Base-by-base conservation (phyloP, 23 tunicate genomes). In the Ascidia mentula region DNA sequence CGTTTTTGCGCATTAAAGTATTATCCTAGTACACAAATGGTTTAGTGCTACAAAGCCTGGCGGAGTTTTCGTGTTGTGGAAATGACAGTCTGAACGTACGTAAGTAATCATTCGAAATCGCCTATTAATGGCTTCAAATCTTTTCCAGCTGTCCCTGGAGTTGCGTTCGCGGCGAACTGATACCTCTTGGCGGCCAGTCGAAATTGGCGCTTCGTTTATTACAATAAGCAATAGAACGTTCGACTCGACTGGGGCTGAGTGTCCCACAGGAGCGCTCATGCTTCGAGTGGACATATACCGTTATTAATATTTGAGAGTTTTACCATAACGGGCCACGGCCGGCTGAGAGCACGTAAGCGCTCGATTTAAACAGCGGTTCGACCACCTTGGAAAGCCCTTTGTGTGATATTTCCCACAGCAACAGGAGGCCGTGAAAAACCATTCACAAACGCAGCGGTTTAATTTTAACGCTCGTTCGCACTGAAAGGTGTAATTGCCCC, bases 191-290 rank as follows among this genome's bases (percentile, higher is more conserved):
- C n/a, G n/a, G 13, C 7, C 4, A 53, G 12, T 6, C 13, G 4
- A 28, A 9, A 9, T 53, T 3, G 65, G n/a, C n/a, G n/a, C n/a
- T n/a, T n/a, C n/a, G n/a, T n/a, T 53, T 53, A 53, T 53, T 53
- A 53, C 65, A 28, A 20, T 42, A 9, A 53, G 65, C 24, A 20
- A 53, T 53, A 53, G 22, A 53, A 26, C 28, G 24, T 12, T 42
- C 53, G 12, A 15, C 65, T 28, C 65, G 24, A 20, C 65, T 20
- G 28, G 65, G 28, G 22, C 24, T 53, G 65, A 53, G 65, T 20
- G 65, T 28, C 65, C 65, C 65, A 26, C 22, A 53, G 65, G 65
- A 53, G 65, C 65, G 65, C 65, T 53, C 65, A 53, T 53, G 24
- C 24, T 53, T 53, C 65, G 24, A 53, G 65, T 53, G 65, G 65